These are phyloP conservation scores for Excalfactoria chinensis DNA, from an alignment of 2,113 vertebrate species.

Conservation along the genomic window DNA sequence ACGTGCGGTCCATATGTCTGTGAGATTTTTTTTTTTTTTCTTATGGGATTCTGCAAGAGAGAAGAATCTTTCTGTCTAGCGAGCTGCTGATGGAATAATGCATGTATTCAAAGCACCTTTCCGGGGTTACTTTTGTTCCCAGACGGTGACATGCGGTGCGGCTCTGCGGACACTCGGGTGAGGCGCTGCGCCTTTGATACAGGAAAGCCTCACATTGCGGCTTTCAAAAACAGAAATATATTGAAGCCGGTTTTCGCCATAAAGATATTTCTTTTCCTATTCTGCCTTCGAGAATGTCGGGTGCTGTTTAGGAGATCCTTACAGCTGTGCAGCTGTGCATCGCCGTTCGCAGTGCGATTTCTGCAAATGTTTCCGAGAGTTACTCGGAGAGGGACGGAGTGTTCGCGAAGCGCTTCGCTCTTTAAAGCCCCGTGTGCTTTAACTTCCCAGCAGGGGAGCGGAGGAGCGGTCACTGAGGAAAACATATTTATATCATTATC, in stretches of 20 bases:
- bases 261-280: not conserved
- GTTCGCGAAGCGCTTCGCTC: not conserved
- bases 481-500: not conserved
- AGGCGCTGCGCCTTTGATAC: not conserved
- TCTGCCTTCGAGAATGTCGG: not conserved
- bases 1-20: slow-evolving; percentile 60
- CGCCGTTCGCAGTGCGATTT: not conserved
- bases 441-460: not conserved
- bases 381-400: not conserved
- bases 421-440: not conserved
- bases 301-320: not conserved
- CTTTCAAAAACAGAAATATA: not conserved
- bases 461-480: not conserved
- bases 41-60: slow-evolving; percentile 58
- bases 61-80: slow-evolving; percentile 33
- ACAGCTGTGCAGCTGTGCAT: not conserved
- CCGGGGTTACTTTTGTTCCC: slow-evolving; percentile 41
- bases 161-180: not conserved
- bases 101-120: slow-evolving; percentile 42
- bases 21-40: slow-evolving; percentile 28
- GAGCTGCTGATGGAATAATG: slow-evolving; percentile 28
- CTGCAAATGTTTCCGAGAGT: not conserved
- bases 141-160: not conserved
- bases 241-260: not conserved
- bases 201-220: not conserved